Conservation (phyloP, 1,140 invertebrate species). For the Phthorimaea operculella region DNA sequence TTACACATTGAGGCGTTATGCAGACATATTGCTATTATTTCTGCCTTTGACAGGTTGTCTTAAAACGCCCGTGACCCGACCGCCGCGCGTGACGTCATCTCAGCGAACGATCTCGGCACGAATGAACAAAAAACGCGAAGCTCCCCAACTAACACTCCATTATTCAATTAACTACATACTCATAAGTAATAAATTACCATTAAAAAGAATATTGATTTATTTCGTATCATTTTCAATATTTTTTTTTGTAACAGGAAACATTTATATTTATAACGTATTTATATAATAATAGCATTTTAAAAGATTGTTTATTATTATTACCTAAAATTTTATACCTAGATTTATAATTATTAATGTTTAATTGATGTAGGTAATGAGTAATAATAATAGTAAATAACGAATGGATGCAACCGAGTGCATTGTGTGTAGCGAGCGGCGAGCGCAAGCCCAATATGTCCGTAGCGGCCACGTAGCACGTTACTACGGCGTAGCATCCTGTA, state of each 20-base stretch:
- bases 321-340: constrained; percentile 68
- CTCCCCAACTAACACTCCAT: constrained; percentile 60
- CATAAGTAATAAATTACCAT: constrained; percentile 67
- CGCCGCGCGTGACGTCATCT: constrained; percentile 25
- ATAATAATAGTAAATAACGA: constrained; percentile 66
- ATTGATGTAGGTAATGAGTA: constrained; percentile 67
- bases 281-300: constrained; percentile 70
- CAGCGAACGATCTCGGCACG: constrained; percentile 58
- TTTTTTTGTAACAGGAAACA: constrained; percentile 70
- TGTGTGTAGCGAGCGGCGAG: constrained; percentile 40
- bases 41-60: too few species aligned
- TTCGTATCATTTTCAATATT: constrained; percentile 69
- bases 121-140: constrained; percentile 61
- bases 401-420: constrained; percentile 58
- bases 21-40: too few species aligned
- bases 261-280: constrained; percentile 71
- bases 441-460: constrained; percentile 18
- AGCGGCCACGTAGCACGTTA: constrained; percentile 11
- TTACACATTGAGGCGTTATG: too few species aligned
- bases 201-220: constrained; percentile 68
- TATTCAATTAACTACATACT: constrained; percentile 66
- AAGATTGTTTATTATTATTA: constrained; percentile 69
- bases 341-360: constrained; percentile 67
- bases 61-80: neutral
- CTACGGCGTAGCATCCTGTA: constrained; percentile 11